Base-by-base conservation (phyloP, 2,888 invertebrate species). In the Ypsolopha scabrella region DNA sequence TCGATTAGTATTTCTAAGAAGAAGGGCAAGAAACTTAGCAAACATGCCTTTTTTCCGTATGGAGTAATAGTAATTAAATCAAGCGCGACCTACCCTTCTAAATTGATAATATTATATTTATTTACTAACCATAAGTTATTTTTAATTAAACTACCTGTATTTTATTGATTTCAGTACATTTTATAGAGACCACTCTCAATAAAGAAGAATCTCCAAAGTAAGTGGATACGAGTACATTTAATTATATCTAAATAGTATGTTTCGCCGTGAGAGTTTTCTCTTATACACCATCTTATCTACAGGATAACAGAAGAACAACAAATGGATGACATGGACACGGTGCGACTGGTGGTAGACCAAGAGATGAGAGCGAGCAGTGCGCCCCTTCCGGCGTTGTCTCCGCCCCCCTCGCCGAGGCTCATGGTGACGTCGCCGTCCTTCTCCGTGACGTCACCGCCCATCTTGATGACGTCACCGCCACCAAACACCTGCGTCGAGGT, bases 271-370 rank as follows among this genome's bases (percentile, higher is more conserved):
- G 52, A 10, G 35, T 41, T 24, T 54, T 39, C 39, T 52, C 41
- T 41, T 6, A 10, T 34, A 6, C 1, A 35, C 10, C n/a, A 34
- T 34, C 6, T 6, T 34, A 34, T 24, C 41, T 43, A 34, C 36
- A 45, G 51, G 56, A 54, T 54, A 50, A 64, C 59, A 51, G 62
- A 62, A 10, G 64, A 63, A 59, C 75, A 65, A 61, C 62, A 61
- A 63, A 77, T 41, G 67, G 77, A 70, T 71, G 77, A 60, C 60
- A 62, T 55, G 59, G 87, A 61, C 71, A 77, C 57, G 66, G 72
- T 60, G 41, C 77, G 63, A 54, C 64, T 72, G 50, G 64, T 64
- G 11, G 68, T 70, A 49, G 78, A 56, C 50, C 72, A 72, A 43
- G 56, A 64, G 11, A 6, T n/a, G 53, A 68, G 81, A 0, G 71